Evolutionary conservation across 2,888 invertebrate species (phyloP).

Genomic region (Xanthia icteritia): DNA sequence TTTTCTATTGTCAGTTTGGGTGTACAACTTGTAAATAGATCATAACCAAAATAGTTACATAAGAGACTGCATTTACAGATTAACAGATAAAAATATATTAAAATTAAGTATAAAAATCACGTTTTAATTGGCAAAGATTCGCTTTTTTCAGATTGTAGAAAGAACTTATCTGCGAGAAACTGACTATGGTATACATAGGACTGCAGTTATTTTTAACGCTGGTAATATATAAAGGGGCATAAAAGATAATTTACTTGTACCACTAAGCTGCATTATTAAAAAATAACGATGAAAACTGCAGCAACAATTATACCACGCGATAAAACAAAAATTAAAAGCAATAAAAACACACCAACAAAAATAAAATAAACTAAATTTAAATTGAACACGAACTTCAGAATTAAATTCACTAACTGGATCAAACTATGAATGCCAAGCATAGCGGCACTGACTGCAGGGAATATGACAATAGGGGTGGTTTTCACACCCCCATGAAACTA

Average conservation of each 20-base stretch:
- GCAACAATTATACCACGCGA: not conserved
- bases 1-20: conserved; percentile 24
- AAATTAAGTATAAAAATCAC: too few relatives aligned
- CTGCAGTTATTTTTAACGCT: too few relatives aligned
- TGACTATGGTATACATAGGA: too few relatives aligned
- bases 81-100: too few relatives aligned
- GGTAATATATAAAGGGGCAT: too few relatives aligned
- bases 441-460: conserved; percentile 44
- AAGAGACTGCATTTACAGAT: conserved; percentile 2
- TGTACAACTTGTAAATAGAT: conserved; percentile 42
- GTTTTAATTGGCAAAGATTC: too few relatives aligned
- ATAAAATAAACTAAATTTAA: conserved; percentile 48
- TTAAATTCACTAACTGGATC: conserved; percentile 55
- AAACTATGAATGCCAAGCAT: conserved; percentile 55
- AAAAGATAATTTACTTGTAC: too few relatives aligned
- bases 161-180: too few relatives aligned
- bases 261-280: too few relatives aligned
- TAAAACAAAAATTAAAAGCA: conserved; percentile 12
- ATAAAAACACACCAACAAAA: conserved; percentile 24
- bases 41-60: not conserved
- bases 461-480: conserved; percentile 53
- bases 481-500: conserved; percentile 65
- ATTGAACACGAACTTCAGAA: conserved; percentile 57
- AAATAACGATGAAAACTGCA: not conserved
- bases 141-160: too few relatives aligned